Evolutionary conservation across 2,797 vertebrate species (phyloP), one percentile per base, ranked within the genome.

Genomic region (Lates japonicus): DNA sequence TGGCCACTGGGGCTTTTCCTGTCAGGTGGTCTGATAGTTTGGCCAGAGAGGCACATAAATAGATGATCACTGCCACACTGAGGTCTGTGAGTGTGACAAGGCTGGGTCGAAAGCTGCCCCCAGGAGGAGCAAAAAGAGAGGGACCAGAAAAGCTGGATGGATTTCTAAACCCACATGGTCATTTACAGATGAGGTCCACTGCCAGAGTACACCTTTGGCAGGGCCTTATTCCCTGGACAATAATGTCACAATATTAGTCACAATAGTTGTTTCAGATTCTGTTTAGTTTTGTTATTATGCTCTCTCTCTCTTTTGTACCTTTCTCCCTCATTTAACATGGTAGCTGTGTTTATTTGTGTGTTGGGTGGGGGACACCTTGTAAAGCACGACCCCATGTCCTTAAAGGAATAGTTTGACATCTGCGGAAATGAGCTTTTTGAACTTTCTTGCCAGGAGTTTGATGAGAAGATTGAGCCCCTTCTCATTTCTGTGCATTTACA

Each of bases 1-100:
- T 39, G 52, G 83, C 84, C 71, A 57, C 73, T 17, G 59, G 84
- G 66, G 76, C 65, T 76, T 87, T 91, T 87, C 73, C 78, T 81
- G 58, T 78, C 48, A 69, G 69, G 54, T 44, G 9, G 70, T 61
- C 70, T 57, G 71, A 74, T 67, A 51, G 74, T 80, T 86, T 80
- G 78, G 74, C 42, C 77, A 77, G 64, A 82, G 52, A 87, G 63
- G 62, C 64, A 51, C 37, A 80, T 64, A 49, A 84, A 78, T 86
- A 85, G 67, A 85, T 62, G 70, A 78, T 33, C 71, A 19, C 73
- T 73, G 70, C 80, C 76, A 55, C 72, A 70, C 73, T 61, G 71
- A 84, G 65, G 71, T 62, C 41, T 35, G 29, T 14, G 65, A 58
- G 44, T 48, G 65, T 59, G 74, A 42, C 16, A 35, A 0, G 16